These are phyloP conservation scores for Aelia acuminata DNA, from an alignment of 2,888 invertebrate species.

Conservation along the genomic window DNA sequence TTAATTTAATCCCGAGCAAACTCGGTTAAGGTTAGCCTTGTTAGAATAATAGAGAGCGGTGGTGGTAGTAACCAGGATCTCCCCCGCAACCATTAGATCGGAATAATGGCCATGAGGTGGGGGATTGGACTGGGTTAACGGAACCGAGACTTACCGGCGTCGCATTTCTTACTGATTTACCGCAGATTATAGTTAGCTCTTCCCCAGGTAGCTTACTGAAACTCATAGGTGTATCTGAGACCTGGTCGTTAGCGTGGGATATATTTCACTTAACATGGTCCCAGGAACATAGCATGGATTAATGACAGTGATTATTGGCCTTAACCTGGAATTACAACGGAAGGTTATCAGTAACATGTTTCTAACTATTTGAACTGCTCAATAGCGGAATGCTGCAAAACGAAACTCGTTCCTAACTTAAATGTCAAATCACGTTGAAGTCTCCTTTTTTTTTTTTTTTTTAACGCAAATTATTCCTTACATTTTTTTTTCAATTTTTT, in stretches of 20 bases:
- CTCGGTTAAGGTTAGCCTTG: slow-evolving; percentile 24
- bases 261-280: background rate
- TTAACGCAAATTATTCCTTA: too few species aligned
- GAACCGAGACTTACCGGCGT: background rate
- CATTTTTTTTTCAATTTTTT: too few species aligned
- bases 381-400: too few species aligned
- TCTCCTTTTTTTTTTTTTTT: too few species aligned
- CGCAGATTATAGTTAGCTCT: background rate
- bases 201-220: background rate
- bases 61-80: slow-evolving; percentile 5
- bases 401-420: too few species aligned
- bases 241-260: background rate
- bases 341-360: too few species aligned
- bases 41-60: slow-evolving; percentile 30
- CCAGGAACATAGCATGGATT: background rate
- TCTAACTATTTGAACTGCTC: too few species aligned
- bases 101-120: background rate
- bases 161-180: slow-evolving; percentile 1
- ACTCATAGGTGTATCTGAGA: background rate
- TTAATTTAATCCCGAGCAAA: slow-evolving; percentile 39
- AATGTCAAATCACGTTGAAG: too few species aligned
- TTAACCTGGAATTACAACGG: too few species aligned
- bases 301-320: too few species aligned
- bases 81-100: background rate
- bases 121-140: background rate